Percentiles rank a stretch among this genome's conserved stretches.
Conservation (phyloP, 1,140 invertebrate genomes). For the Oppia nitens region DNA sequence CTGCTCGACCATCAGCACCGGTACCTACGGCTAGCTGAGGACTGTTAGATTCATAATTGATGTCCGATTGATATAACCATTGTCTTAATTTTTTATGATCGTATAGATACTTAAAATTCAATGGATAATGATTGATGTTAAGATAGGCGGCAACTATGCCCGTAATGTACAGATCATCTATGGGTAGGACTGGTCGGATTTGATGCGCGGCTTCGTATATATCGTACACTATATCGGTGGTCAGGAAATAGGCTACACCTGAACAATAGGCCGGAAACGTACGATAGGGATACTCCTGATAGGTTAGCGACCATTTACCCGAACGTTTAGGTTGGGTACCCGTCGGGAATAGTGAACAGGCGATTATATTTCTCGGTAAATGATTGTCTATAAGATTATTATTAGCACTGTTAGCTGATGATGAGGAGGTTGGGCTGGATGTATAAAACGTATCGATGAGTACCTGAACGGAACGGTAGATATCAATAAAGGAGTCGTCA, state of each 20-base stretch:
- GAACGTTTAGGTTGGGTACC: constrained; percentile 14
- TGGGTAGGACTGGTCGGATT: constrained; percentile 27
- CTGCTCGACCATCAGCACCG: too few species aligned
- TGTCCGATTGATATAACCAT: constrained; percentile 9
- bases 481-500: constrained; percentile 63
- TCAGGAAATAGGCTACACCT: constrained; percentile 19
- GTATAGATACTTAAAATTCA: constrained; percentile 12
- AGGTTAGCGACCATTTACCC: constrained; percentile 18
- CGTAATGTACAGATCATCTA: constrained; percentile 37
- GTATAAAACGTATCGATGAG: constrained; percentile 2
- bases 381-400: neutral
- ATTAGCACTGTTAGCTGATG: neutral
- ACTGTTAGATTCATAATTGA: too few species aligned
- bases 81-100: constrained; percentile 2
- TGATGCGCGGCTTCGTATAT: constrained; percentile 8
- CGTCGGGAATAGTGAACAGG: constrained; percentile 17
- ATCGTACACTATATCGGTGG: constrained; percentile 2
- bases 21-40: too few species aligned
- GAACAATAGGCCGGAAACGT: constrained; percentile 21
- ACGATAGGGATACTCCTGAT: constrained; percentile 15
- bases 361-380: constrained; percentile 8
- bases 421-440: neutral
- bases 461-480: constrained; percentile 39
- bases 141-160: constrained; percentile 27
- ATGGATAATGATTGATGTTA: neutral